Evolutionary conservation across 2,113 vertebrate genomes (phyloP).

Genomic region (Triplophysa siluroides): DNA sequence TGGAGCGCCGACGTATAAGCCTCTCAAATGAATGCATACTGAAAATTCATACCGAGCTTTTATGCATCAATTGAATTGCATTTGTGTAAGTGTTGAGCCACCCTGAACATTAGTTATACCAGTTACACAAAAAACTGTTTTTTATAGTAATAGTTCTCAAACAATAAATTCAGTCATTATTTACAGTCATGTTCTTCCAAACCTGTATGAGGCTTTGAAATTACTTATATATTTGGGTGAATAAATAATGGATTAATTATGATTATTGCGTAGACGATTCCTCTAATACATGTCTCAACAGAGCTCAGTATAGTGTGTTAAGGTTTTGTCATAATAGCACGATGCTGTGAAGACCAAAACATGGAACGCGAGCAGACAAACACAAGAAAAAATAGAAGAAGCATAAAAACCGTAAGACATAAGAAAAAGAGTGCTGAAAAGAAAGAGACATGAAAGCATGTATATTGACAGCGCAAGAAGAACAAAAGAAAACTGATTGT

Average conservation of each 20-base stretch:
- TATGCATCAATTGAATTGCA: neutral
- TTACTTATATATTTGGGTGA: too few species aligned
- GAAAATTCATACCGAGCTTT: neutral
- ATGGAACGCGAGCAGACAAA: neutral
- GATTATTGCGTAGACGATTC: too few species aligned
- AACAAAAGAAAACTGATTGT: constrained; percentile 3
- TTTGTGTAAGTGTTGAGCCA: neutral
- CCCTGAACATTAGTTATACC: neutral
- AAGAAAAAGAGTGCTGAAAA: neutral
- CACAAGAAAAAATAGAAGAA: neutral
- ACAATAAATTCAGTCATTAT: too few species aligned
- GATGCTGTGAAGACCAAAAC: neutral
- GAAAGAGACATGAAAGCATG: neutral
- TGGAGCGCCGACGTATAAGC: neutral
- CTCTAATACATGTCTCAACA: too few species aligned
- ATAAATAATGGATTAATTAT: too few species aligned
- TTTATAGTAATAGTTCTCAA: too few species aligned
- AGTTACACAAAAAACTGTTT: too few species aligned
- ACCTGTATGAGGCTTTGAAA: too few species aligned
- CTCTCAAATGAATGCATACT: constrained; percentile 32
- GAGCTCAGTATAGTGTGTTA: too few species aligned
- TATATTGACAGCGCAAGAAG: neutral
- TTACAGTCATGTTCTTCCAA: too few species aligned
- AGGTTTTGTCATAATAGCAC: neutral
- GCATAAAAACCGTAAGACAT: too few species aligned